Evolutionary conservation across 2,797 vertebrate species (phyloP).

Genomic region (Ambastaia sidthimunki): DNA sequence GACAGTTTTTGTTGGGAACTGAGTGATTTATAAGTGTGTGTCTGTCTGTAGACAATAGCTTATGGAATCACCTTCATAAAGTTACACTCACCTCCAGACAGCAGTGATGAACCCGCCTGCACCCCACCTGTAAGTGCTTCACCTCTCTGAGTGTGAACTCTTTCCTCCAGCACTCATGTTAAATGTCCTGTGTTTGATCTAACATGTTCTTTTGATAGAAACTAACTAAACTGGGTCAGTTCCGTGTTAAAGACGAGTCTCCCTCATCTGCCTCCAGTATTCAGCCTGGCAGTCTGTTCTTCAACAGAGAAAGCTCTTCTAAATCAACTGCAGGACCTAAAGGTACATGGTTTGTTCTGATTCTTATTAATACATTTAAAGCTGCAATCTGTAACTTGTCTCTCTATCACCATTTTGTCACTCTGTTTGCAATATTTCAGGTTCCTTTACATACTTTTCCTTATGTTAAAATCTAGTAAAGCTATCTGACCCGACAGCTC

Average conservation of each 20-base stretch:
- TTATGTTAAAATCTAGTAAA: too few species aligned
- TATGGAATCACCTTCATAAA: conserved; percentile 88
- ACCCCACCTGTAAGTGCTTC: conserved; percentile 80
- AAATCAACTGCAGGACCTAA: conserved; percentile 69
- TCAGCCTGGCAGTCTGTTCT: conserved; percentile 87
- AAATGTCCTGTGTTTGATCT: background rate
- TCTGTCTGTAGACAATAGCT: conserved; percentile 77
- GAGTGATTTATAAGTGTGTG: background rate
- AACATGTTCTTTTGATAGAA: conserved; percentile 72
- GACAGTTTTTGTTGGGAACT: too few species aligned
- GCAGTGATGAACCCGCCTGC: conserved; percentile 71
- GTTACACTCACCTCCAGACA: conserved; percentile 87
- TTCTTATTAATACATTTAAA: background rate
- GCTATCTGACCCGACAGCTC: too few species aligned
- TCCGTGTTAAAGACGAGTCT: conserved; percentile 87
- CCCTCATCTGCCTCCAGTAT: conserved; percentile 70
- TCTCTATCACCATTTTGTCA: too few species aligned
- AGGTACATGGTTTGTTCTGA: background rate
- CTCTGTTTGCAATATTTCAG: too few species aligned
- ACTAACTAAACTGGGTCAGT: conserved; percentile 89
- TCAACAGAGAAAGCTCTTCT: conserved; percentile 76
- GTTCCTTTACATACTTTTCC: too few species aligned
- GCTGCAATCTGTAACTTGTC: too few species aligned
- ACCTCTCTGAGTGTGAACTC: background rate
- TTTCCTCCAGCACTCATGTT: background rate